Base-by-base conservation (phyloP, 2,888 invertebrate species). In the Andricus quercusramuli region DNA sequence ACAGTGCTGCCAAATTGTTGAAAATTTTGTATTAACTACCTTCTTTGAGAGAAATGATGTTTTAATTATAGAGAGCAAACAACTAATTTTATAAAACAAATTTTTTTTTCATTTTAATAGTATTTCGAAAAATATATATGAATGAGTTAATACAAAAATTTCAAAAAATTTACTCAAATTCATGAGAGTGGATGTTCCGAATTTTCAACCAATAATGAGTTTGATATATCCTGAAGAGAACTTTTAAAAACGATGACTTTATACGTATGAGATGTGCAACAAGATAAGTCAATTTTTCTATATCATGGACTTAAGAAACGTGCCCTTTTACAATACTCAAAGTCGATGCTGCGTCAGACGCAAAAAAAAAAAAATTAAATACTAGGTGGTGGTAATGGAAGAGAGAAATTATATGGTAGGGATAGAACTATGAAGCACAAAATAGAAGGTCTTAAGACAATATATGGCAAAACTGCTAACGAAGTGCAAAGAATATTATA, bases 251-350 rank as follows among this genome's bases (percentile, higher is more conserved):
- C 32, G 70, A 51, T 32, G 56, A 56, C 29, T 37, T 56, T 74
- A 74, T 56, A 47, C 32, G 70, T 70, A 56, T 56, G 51, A 70
- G 22, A 68, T 22, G 44, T 44, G 25, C 29, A 70, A 29, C 70
- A 56, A 74, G 37, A 74, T 32, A 74, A 74, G 74, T 74, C 74
- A 74, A 74, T 74, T 74, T 74, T 74, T 74, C 74, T 74, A 74
- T 32, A 32, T 74, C 74, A 74, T 56, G 74, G 32, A 74, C 20
- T 74, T 56, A 56, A 56, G 32, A n/a, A 74, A 56, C 32, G 74
- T 74, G 56, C 56, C 74, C 51, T 74, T 74, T 74, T 74, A 70
- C 70, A 74, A 74, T 56, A 74, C 51, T 56, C 29, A 74, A 74
- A 56, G 37, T n/a, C 32, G 56, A 13, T 32, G 22, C 74, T 74